These are phyloP conservation scores for Dryobates pubescens DNA, from an alignment of 2,797 vertebrate species.

Conservation along the genomic window DNA sequence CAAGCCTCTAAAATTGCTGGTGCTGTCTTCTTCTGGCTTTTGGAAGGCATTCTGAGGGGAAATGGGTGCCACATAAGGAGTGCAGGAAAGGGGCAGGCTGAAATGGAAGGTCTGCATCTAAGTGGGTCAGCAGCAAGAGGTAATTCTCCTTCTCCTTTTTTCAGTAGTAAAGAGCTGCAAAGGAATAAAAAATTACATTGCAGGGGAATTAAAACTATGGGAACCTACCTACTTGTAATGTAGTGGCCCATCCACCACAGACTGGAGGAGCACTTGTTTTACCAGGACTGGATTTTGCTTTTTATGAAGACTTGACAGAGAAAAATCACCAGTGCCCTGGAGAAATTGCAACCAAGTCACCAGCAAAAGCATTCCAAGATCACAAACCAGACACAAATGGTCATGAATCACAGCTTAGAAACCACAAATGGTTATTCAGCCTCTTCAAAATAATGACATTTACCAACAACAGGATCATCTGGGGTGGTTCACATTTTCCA, in stretches of 20 bases:
- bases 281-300: neutral
- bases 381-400: slow-evolving; percentile 13
- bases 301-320: neutral
- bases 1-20: neutral
- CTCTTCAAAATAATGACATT: slow-evolving; percentile 30
- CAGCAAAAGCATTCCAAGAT: slow-evolving; percentile 5
- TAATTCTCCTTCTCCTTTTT: neutral
- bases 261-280: neutral
- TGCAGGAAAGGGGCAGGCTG: accelerated
- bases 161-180: neutral
- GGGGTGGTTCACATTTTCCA: neutral
- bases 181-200: neutral
- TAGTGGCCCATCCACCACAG: neutral
- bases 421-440: neutral
- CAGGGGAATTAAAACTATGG: neutral
- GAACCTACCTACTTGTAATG: neutral
- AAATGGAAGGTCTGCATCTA: neutral
- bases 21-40: neutral
- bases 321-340: neutral
- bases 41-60: neutral
- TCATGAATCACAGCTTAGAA: neutral
- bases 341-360: neutral
- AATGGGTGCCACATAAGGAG: neutral
- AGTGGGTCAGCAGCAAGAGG: neutral
- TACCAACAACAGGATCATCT: neutral